phyloP scores from a whole-genome alignment of 2,888 invertebrate species.

The Acanthosoma haemorrhoidale region DNA sequence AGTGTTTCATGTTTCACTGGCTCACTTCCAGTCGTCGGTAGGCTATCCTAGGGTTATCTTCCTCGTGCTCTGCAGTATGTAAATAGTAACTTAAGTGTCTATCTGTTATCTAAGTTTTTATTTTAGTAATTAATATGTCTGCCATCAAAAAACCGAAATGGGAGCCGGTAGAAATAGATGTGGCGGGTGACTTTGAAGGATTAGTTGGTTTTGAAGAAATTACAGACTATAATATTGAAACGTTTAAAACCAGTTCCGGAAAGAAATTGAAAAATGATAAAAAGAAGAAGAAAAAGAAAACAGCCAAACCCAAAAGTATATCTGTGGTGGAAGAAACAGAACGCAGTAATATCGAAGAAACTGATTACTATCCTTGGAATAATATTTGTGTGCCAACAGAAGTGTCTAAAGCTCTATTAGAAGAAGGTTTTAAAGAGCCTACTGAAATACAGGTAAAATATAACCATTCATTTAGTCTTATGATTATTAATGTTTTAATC shows the following conservation, averaged over 20 bases:
- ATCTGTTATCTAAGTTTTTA: background rate
- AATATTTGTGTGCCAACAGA: conserved; percentile 54
- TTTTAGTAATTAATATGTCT: background rate
- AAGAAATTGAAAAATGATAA: conserved; percentile 43
- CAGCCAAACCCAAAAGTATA: conserved; percentile 37
- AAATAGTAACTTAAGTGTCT: too few relatives aligned
- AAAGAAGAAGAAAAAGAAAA: conserved; percentile 33
- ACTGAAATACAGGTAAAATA: conserved; percentile 85
- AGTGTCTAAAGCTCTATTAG: conserved; percentile 67
- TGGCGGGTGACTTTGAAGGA: conserved; percentile 57
- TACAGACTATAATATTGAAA: conserved; percentile 54
- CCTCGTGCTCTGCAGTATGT: too few relatives aligned
- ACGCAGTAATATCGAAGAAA: background rate
- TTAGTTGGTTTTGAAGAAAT: conserved; percentile 75
- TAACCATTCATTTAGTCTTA: too few relatives aligned
- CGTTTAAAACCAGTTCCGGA: conserved; percentile 44
- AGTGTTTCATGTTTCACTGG: too few relatives aligned
- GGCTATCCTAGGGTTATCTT: too few relatives aligned
- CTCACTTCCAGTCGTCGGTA: too few relatives aligned
- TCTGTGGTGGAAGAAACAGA: conserved; percentile 39
- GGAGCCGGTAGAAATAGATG: conserved; percentile 62
- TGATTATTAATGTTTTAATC: too few relatives aligned
- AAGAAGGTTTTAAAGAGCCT: conserved; percentile 71
- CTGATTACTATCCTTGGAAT: conserved; percentile 38
- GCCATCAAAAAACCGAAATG: conserved; percentile 46